A percentile compares a stretch with the other conserved stretches of the same genome.
Conservation (phyloP, 2,888 invertebrate genomes). For the Polymixis lichenea region DNA sequence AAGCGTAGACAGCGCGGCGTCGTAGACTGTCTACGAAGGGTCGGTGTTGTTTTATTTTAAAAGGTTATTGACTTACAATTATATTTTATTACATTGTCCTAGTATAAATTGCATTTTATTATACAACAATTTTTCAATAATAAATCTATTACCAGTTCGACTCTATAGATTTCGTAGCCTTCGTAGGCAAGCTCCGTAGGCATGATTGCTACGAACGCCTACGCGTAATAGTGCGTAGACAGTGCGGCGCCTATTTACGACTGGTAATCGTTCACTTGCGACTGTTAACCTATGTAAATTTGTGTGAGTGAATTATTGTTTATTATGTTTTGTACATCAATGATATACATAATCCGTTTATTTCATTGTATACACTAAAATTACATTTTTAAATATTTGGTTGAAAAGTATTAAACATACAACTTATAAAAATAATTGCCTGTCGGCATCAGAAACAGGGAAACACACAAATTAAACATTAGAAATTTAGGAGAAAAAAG, state of each 20-base stretch:
- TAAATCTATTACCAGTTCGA: not conserved
- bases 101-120: not conserved
- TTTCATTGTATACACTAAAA: not conserved
- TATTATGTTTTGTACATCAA: not conserved
- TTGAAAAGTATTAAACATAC: not conserved
- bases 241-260: conserved; percentile 23
- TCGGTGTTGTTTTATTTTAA: not conserved
- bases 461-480: not conserved
- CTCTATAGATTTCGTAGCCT: not conserved
- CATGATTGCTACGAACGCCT: conserved; percentile 13
- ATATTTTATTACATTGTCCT: not conserved
- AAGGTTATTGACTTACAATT: not conserved
- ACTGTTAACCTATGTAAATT: conserved; percentile 19
- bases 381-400: not conserved
- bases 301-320: not conserved
- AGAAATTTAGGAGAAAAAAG: not conserved
- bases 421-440: not conserved
- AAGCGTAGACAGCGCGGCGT: conserved; percentile 51
- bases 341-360: not conserved
- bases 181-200: conserved; percentile 27
- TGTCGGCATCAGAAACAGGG: not conserved
- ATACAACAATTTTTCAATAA: not conserved
- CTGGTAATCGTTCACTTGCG: conserved; percentile 20
- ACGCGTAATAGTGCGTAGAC: conserved; percentile 25
- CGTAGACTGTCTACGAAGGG: conserved; percentile 7